These are phyloP conservation scores for Celastrina argiolus DNA, from an alignment of 2,888 invertebrate genomes.

Conservation along the genomic window DNA sequence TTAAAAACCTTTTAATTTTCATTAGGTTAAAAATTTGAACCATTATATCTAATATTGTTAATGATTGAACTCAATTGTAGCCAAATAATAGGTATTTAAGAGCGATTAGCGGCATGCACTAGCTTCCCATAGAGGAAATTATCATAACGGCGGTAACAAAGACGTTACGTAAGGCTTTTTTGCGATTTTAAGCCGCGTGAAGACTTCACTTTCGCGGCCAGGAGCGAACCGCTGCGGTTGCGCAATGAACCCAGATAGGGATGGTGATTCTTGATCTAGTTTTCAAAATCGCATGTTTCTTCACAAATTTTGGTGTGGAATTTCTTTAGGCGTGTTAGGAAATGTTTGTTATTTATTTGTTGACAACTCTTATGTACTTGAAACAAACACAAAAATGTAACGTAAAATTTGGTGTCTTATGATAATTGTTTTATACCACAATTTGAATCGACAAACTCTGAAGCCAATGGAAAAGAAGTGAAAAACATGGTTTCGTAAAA, in stretches of 20 bases:
- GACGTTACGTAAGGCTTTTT: constrained; percentile 67
- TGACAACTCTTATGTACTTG: too few species aligned
- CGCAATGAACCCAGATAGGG: constrained; percentile 44
- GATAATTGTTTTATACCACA: too few species aligned
- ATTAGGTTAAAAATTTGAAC: neutral
- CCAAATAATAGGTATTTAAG: constrained; percentile 13
- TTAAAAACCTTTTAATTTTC: neutral
- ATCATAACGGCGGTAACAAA: constrained; percentile 45
- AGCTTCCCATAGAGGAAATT: constrained; percentile 12
- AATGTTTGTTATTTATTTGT: too few species aligned
- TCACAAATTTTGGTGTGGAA: too few species aligned
- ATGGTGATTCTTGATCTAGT: neutral
- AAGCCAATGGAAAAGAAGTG: too few species aligned
- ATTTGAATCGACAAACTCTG: too few species aligned
- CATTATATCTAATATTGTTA: neutral
- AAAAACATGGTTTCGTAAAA: too few species aligned
- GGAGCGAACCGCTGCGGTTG: constrained; percentile 43
- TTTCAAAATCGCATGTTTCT: neutral
- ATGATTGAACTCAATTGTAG: neutral
- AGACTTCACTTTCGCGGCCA: constrained; percentile 59
- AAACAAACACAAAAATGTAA: too few species aligned
- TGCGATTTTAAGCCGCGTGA: constrained; percentile 43
- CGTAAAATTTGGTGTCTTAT: too few species aligned
- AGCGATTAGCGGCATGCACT: neutral
- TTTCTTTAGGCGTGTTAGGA: too few species aligned